Conservation (phyloP, 2,797 vertebrate species). For the Gastrophryne carolinensis region DNA sequence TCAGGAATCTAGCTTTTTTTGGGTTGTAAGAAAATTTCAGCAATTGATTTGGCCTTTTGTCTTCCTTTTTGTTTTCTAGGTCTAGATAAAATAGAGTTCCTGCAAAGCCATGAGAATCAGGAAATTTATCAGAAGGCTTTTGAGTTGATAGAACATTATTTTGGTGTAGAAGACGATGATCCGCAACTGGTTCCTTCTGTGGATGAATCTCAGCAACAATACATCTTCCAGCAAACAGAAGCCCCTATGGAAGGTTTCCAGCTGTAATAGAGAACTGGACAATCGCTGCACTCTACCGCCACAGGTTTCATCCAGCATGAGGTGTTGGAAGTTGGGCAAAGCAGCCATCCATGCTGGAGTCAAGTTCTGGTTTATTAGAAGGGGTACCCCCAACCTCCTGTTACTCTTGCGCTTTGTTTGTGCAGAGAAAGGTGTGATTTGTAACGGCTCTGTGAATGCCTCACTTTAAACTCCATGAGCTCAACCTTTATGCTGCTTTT, state of each 20-base stretch:
- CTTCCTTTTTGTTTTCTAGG: slow-evolving; percentile 65
- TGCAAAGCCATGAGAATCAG: slow-evolving; percentile 97
- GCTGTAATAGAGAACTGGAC: slow-evolving; percentile 76
- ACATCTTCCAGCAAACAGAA: slow-evolving; percentile 93
- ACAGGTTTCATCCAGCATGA: neutral
- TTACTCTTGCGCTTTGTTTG: slow-evolving; percentile 15
- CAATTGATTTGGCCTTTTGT: neutral
- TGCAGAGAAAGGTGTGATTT: slow-evolving; percentile 39
- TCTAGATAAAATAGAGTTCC: slow-evolving; percentile 96
- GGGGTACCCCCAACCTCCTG: neutral
- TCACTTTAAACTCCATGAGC: slow-evolving; percentile 11
- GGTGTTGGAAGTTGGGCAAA: neutral
- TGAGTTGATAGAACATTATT: slow-evolving; percentile 96
- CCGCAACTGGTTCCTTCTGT: slow-evolving; percentile 85
- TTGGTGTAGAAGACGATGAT: slow-evolving; percentile 94
- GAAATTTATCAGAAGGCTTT: slow-evolving; percentile 99
- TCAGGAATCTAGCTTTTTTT: too few species aligned
- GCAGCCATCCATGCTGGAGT: neutral
- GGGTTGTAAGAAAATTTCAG: neutral
- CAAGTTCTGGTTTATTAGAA: slow-evolving; percentile 6
- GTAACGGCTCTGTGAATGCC: neutral
- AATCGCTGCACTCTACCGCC: neutral
- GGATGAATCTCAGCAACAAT: slow-evolving; percentile 94
- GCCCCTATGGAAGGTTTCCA: slow-evolving; percentile 99
- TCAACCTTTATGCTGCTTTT: slow-evolving; percentile 37